Percentiles rank a stretch among this genome's conserved stretches.
phyloP scores from a whole-genome alignment of 2,888 invertebrate genomes.

The Argyresthia albistria region DNA sequence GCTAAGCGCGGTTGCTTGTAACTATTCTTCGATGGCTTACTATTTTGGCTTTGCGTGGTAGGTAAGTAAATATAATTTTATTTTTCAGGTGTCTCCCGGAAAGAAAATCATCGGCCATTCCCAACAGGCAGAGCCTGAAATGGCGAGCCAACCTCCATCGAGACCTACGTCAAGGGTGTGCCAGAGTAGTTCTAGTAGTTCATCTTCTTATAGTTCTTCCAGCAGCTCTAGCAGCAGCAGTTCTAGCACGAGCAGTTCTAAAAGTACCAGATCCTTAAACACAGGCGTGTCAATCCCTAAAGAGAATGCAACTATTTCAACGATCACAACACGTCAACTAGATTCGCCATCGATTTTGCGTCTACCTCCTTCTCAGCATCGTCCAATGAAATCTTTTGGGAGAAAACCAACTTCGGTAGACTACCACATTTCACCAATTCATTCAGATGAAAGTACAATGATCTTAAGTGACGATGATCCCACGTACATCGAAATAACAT shows the following conservation, averaged over 20 bases:
- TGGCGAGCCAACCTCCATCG: background rate
- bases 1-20: background rate
- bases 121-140: background rate
- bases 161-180: background rate
- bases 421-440: background rate
- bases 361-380: background rate
- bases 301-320: background rate
- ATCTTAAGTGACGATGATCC: background rate
- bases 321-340: background rate
- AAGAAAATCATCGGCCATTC: background rate
- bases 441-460: background rate
- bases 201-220: background rate
- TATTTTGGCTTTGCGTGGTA: background rate
- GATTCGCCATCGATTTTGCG: background rate
- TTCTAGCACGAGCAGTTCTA: background rate
- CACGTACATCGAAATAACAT: background rate
- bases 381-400: background rate
- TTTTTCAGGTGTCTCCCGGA: background rate
- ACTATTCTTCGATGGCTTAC: no score
- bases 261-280: background rate
- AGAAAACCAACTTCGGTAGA: background rate
- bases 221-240: background rate
- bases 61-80: no score
- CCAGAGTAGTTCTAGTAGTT: background rate
- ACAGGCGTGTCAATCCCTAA: background rate